Evolutionary conservation across 2,888 invertebrate genomes (phyloP), one percentile per base, ranked within the genome.

Genomic region (Aplocera efformata): DNA sequence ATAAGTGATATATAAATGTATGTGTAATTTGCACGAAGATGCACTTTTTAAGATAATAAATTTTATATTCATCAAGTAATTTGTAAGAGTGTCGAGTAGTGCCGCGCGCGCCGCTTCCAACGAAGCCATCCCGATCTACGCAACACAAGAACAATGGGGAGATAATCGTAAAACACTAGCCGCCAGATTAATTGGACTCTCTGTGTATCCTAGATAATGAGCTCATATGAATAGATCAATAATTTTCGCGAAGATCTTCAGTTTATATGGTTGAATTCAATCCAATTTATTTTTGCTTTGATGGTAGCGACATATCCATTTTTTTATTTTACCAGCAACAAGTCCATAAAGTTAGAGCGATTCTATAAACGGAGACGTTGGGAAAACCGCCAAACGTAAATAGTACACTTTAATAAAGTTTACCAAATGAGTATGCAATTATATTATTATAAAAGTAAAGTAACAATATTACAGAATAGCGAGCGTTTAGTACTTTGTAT

Each of bases 141-240:
- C 42, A 32, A 51, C 42, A 41, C 37, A 42, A 32, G 53, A 58
- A 60, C 59, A 62, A 58, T 59, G 54, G 53, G 30, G 26, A 58
- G 53, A 55, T 58, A 59, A 60, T 60, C 53, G 42, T 37, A 6
- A 45, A 46, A 37, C 48, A 48, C 50, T 52, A 29, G 49, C 46
- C 32, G 42, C 34, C 31, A 29, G 42, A 46, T 44, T 48, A 48
- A 52, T 48, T 47, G 42, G 27, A 41, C 35, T 42, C 43, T 39
- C 38, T 48, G 42, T 53, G 42, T 53, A 48, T 17, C 13, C 13
- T 17, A 17, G 3, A 48, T 58, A 59, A 62, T 57, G 49, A 58
- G 58, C 50, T 29, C 33, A 50, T 48, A 48, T 52, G 48, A 59
- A 60, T 58, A 48, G 51, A 42, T 56, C 51, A 52, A 58, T 60